Percentiles rank a stretch among this genome's conserved stretches.
Evolutionary conservation across 2,888 invertebrate species (phyloP).

Genomic region (Himalopsyche tibetana): DNA sequence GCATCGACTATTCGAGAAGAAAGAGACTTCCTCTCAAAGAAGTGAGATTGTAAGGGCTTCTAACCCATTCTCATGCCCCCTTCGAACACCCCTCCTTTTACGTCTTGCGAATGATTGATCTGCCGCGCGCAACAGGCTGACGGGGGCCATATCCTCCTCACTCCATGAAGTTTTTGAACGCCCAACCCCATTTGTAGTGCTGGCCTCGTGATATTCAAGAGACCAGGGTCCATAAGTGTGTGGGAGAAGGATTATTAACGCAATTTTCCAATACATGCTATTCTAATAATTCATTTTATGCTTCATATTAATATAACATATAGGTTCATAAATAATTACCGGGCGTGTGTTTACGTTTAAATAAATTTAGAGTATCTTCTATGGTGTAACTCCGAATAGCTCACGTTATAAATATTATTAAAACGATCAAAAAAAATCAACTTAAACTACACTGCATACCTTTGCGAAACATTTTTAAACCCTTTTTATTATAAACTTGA

Average conservation of each 20-base stretch:
- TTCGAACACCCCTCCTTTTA: not conserved
- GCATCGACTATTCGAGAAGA: slow-evolving; percentile 28
- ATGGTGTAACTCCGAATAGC: no score
- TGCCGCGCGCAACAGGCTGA: slow-evolving; percentile 41
- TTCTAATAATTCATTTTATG: not conserved
- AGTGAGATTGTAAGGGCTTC: slow-evolving; percentile 3
- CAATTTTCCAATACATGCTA: not conserved
- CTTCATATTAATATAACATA: no score
- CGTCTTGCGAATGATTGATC: slow-evolving; percentile 49
- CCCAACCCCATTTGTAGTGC: not conserved
- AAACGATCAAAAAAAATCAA: no score
- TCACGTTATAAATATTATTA: no score
- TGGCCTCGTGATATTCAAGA: not conserved
- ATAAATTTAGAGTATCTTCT: no score
- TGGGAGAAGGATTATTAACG: slow-evolving; percentile 10
- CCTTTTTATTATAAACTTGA: no score
- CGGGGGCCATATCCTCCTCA: slow-evolving; percentile 1
- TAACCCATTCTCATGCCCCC: slow-evolving; percentile 20
- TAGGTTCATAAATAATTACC: no score
- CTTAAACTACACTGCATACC: no score
- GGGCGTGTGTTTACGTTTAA: no score
- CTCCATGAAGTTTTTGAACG: not conserved
- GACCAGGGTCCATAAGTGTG: not conserved
- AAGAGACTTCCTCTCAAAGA: slow-evolving; percentile 24
- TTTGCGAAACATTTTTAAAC: no score